These are phyloP conservation scores for Oscheius onirici DNA, from an alignment of 2,888 invertebrate genomes.

Conservation along the genomic window DNA sequence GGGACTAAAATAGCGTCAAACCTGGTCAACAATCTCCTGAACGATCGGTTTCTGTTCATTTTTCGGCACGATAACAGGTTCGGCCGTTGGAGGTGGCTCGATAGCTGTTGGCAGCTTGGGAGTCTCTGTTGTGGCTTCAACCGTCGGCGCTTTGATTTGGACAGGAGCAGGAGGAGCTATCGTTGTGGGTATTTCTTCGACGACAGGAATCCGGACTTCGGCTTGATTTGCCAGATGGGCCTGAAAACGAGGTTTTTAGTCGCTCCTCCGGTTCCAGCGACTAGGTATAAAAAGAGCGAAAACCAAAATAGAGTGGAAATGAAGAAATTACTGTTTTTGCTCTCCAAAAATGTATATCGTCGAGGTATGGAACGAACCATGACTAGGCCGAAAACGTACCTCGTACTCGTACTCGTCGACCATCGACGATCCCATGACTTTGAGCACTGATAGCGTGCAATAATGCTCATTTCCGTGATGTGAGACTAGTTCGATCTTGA, in stretches of 20 bases:
- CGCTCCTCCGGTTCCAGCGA: background rate
- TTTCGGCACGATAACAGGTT: background rate
- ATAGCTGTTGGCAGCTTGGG: background rate
- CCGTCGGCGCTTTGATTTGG: background rate
- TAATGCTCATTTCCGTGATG: constrained; percentile 97
- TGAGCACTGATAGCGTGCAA: constrained; percentile 94
- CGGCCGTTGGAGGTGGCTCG: background rate
- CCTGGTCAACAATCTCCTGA: constrained; percentile 22
- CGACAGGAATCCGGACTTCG: constrained; percentile 8
- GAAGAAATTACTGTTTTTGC: too few relatives aligned
- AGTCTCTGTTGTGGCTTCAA: background rate
- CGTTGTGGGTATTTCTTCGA: background rate
- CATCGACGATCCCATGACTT: constrained; percentile 87
- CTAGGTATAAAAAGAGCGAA: too few relatives aligned
- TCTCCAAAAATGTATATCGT: too few relatives aligned
- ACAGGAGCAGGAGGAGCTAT: background rate
- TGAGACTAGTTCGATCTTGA: constrained; percentile 85
- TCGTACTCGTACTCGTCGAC: constrained; percentile 72
- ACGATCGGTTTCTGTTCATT: constrained; percentile 24
- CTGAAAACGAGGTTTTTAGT: background rate
- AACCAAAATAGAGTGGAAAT: too few relatives aligned
- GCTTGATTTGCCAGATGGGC: background rate
- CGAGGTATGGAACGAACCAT: too few relatives aligned
- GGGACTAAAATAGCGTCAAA: background rate
- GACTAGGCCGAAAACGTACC: constrained; percentile 42